These are phyloP conservation scores for Nanorana parkeri DNA, from an alignment of 2,113 vertebrate genomes.

Conservation along the genomic window DNA sequence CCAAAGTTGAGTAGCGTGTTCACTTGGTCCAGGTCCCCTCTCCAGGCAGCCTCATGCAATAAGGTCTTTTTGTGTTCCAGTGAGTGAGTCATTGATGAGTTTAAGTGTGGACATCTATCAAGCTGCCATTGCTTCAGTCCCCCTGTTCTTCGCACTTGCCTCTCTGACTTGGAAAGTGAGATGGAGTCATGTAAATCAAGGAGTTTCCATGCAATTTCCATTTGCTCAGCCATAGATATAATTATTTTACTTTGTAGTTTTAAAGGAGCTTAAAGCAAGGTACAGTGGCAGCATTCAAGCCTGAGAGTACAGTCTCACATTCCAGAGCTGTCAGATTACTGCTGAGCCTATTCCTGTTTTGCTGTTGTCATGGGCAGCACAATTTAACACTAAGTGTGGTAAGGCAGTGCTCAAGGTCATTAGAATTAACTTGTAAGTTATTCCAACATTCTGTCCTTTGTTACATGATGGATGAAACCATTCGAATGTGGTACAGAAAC, in stretches of 20 bases:
- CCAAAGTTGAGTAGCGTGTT: slow-evolving; percentile 60
- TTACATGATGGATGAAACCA: slow-evolving; percentile 21
- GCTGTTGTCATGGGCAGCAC: slow-evolving; percentile 52
- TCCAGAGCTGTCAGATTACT: slow-evolving; percentile 43
- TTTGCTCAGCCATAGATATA: slow-evolving; percentile 58
- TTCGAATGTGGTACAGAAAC: slow-evolving; percentile 9
- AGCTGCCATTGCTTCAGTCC: slow-evolving; percentile 55
- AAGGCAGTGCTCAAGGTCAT: slow-evolving; percentile 32
- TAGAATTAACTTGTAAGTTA: slow-evolving; percentile 33
- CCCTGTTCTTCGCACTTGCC: slow-evolving; percentile 52
- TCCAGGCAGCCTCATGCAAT: slow-evolving; percentile 62
- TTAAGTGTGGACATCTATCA: slow-evolving; percentile 59
- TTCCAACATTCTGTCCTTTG: slow-evolving; percentile 46
- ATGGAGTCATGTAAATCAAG: slow-evolving; percentile 67
- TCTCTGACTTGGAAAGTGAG: slow-evolving; percentile 59
- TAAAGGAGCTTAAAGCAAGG: neutral
- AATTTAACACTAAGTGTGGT: slow-evolving; percentile 33
- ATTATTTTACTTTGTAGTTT: slow-evolving; percentile 14
- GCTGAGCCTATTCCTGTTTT: slow-evolving; percentile 49
- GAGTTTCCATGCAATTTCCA: slow-evolving; percentile 62
- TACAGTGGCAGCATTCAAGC: slow-evolving; percentile 9
- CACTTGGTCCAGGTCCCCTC: slow-evolving; percentile 61
- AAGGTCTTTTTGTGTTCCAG: slow-evolving; percentile 59
- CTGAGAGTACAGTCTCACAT: neutral
- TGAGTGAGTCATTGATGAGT: slow-evolving; percentile 36